Evolutionary conservation across 2,888 invertebrate genomes (phyloP).

Genomic region (Ecdyonurus torrentis): DNA sequence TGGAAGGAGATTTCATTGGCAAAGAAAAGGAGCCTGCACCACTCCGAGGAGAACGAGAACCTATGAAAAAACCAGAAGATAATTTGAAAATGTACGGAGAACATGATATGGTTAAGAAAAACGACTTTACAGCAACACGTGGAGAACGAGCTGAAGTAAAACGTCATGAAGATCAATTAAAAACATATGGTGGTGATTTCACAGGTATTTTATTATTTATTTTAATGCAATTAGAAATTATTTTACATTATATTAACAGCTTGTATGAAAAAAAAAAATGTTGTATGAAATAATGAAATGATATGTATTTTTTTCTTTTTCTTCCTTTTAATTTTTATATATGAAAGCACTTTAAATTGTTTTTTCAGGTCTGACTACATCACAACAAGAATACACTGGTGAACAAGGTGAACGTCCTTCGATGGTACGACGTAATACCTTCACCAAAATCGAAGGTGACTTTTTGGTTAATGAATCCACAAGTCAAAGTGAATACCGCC

Average conservation of each 20-base stretch:
- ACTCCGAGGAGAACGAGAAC: conserved; percentile 14
- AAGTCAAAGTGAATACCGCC: conserved; percentile 38
- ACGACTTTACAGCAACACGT: conserved; percentile 11
- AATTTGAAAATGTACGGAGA: conserved; percentile 25
- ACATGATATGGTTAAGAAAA: conserved; percentile 24
- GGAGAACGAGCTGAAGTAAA: conserved; percentile 23
- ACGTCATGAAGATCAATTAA: conserved; percentile 11
- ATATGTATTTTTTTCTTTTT: too few species aligned
- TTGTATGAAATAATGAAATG: too few species aligned
- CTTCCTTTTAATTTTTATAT: too few species aligned
- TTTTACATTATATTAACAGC: background rate
- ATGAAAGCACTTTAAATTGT: too few species aligned
- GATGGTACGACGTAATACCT: conserved; percentile 53
- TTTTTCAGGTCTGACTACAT: conserved; percentile 53
- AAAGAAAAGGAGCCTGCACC: conserved; percentile 10
- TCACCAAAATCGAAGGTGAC: conserved; percentile 60
- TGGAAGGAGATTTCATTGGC: conserved; percentile 23
- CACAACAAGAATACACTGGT: conserved; percentile 50
- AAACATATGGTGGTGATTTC: conserved; percentile 37
- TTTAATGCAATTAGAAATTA: background rate
- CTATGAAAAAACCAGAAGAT: conserved; percentile 15
- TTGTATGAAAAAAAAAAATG: too few species aligned
- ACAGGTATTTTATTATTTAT: conserved; percentile 23
- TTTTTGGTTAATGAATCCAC: conserved; percentile 34
- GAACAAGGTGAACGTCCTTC: conserved; percentile 43